phyloP scores from a whole-genome alignment of 2,888 invertebrate species.

The Tenthredo notha region DNA sequence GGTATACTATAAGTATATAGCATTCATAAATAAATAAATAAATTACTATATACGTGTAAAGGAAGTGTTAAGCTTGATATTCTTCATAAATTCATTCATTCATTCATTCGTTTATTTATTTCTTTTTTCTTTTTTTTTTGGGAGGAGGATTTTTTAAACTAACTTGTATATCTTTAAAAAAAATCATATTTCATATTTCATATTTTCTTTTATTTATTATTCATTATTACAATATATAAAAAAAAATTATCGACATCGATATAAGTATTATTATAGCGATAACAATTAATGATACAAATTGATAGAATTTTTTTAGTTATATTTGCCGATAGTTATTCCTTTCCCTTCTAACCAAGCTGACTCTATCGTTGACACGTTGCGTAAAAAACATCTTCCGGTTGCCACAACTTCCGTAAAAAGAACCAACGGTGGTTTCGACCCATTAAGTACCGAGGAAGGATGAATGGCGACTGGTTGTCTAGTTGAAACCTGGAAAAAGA shows the following conservation, averaged over 20 bases:
- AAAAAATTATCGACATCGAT: not conserved
- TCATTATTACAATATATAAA: not conserved
- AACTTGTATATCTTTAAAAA: not conserved
- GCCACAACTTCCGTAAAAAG: slow-evolving; percentile 93
- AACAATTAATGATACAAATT: not conserved
- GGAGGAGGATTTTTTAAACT: not conserved
- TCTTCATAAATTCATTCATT: not conserved
- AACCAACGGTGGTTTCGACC: slow-evolving; percentile 86
- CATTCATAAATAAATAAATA: not conserved
- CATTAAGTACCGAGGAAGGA: slow-evolving; percentile 89
- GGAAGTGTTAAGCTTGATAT: not conserved
- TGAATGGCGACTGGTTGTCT: slow-evolving; percentile 89
- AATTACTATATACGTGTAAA: not conserved
- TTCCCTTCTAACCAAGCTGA: slow-evolving; percentile 88
- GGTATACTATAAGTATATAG: not conserved
- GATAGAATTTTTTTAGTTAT: slow-evolving; percentile 55
- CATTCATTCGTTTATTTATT: not conserved
- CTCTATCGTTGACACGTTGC: slow-evolving; percentile 88
- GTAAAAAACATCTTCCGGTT: slow-evolving; percentile 90
- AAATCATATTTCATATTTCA: not conserved
- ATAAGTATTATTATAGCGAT: not conserved
- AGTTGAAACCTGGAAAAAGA: slow-evolving; percentile 80
- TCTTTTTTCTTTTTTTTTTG: not conserved
- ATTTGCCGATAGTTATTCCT: slow-evolving; percentile 61
- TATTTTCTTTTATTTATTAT: not conserved